Percentiles rank a stretch among this genome's conserved stretches.
phyloP scores from a whole-genome alignment of 64 coral and sea anemone species.

The Montipora sp. region DNA sequence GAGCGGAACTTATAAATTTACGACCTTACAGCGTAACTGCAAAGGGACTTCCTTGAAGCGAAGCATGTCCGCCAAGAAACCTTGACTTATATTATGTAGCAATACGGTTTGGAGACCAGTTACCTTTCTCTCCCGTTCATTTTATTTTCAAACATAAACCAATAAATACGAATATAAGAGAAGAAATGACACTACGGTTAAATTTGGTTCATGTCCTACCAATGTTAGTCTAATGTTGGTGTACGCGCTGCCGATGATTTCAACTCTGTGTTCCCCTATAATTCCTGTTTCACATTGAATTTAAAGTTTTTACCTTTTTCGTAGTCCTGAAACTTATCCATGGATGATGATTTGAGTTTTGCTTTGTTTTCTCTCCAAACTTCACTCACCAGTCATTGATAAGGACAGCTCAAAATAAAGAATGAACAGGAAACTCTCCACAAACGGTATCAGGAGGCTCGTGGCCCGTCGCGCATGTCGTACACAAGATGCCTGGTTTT shows the following conservation, averaged over 20 bases:
- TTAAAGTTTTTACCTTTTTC: constrained; percentile 7
- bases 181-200: not conserved
- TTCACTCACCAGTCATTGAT: not conserved
- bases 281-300: not conserved
- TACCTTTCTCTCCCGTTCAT: not conserved
- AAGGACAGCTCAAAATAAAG: not conserved
- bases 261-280: not conserved
- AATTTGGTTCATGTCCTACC: too few species aligned
- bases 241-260: not conserved
- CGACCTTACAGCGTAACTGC: too few species aligned
- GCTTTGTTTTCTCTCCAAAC: not conserved
- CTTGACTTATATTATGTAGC: too few species aligned
- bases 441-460: not conserved
- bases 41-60: too few species aligned
- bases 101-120: too few species aligned
- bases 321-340: constrained; percentile 11
- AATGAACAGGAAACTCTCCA: not conserved
- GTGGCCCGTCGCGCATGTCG: not conserved
- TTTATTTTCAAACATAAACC: not conserved
- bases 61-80: too few species aligned
- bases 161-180: not conserved
- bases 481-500: constrained; percentile 25
- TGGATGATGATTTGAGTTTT: not conserved
- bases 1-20: too few species aligned
- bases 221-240: too few species aligned